These are phyloP conservation scores for Formica exsecta DNA, from an alignment of 1,140 invertebrate genomes.

Conservation along the genomic window DNA sequence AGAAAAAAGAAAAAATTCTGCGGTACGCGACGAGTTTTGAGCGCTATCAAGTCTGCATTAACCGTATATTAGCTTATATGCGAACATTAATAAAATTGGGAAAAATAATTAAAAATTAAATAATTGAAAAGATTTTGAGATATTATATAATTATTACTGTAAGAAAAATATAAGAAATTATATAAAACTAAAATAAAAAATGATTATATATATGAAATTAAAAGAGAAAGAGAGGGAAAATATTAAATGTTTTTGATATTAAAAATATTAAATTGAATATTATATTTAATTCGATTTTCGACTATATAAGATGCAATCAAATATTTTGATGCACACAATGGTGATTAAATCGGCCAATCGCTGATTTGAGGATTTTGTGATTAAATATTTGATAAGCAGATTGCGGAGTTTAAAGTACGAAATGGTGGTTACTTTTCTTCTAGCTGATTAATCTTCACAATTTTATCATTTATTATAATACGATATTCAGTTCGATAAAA, in stretches of 20 bases:
- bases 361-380: background rate
- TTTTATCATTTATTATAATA: background rate
- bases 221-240: background rate
- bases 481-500: background rate
- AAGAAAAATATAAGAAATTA: background rate
- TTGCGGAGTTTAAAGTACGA: slow-evolving; percentile 60
- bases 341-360: slow-evolving; percentile 22
- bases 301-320: background rate
- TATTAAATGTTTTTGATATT: background rate
- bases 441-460: background rate
- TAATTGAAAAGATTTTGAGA: too few species aligned
- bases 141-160: background rate
- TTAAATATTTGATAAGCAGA: slow-evolving; percentile 55
- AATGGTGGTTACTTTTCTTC: background rate
- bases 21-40: background rate
- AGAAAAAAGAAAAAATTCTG: slow-evolving; percentile 12
- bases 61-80: background rate
- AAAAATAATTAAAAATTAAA: background rate
- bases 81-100: background rate
- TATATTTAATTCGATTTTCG: background rate
- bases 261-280: background rate
- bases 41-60: background rate
- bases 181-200: slow-evolving; percentile 1
- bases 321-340: background rate
- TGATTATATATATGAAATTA: background rate